phyloP scores from a whole-genome alignment of 2,888 invertebrate species.

The Pandemis cinnamomeana region DNA sequence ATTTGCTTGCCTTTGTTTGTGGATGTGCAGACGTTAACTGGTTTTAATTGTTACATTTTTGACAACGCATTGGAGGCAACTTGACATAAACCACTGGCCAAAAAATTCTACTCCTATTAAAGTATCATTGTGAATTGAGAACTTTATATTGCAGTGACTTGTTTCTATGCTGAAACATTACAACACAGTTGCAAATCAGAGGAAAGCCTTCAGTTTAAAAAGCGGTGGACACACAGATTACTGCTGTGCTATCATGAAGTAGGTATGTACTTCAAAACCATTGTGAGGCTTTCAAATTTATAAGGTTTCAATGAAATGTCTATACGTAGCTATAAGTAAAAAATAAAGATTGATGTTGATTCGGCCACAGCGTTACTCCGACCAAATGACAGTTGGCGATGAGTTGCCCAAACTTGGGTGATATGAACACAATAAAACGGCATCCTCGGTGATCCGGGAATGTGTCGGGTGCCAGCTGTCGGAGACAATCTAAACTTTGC shows the following conservation, averaged over 20 bases:
- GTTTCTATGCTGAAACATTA: no score
- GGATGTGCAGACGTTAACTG: neutral
- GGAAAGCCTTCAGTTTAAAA: neutral
- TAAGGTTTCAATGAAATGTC: neutral
- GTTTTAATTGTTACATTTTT: neutral
- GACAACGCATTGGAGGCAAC: neutral
- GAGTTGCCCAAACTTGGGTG: conserved; percentile 69
- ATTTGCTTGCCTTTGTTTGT: conserved; percentile 29
- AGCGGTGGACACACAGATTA: neutral
- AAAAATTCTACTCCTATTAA: no score
- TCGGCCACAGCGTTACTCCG: conserved; percentile 41
- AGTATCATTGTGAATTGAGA: no score
- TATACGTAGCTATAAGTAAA: conserved; percentile 3
- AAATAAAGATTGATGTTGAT: conserved; percentile 35
- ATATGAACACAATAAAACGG: conserved; percentile 80
- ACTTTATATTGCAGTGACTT: no score
- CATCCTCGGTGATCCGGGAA: conserved; percentile 70
- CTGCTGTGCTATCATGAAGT: neutral
- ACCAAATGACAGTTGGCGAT: conserved; percentile 68
- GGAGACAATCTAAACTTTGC: conserved; percentile 84
- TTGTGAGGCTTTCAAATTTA: neutral
- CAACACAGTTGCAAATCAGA: no score
- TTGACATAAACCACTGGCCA: neutral
- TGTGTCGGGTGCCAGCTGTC: conserved; percentile 83
- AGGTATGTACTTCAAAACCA: neutral